Base-by-base conservation (phyloP, 2,888 invertebrate species). In the Nephrocerus scutellatus region DNA sequence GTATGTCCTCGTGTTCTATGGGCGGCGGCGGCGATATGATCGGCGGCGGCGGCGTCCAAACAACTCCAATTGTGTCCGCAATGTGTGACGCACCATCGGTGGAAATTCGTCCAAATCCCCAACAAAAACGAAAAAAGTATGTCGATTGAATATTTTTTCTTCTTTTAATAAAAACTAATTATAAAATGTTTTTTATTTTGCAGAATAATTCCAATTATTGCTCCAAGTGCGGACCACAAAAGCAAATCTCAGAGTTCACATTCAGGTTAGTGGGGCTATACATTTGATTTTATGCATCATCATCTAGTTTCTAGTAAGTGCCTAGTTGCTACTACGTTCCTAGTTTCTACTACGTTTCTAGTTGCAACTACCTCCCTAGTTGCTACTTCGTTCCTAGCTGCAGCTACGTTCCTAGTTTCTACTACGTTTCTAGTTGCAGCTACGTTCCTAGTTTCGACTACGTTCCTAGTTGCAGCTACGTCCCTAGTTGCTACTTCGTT, bases 21-120 rank as follows among this genome's bases (percentile, higher is more conserved):
- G 37, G 28, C 30, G 44, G n/a, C n/a, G n/a, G n/a, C n/a, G n/a
- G n/a, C n/a, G n/a, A n/a, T n/a, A n/a, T n/a, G n/a, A n/a, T n/a
- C n/a, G n/a, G n/a, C n/a, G n/a, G n/a, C n/a, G n/a, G n/a, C n/a
- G n/a, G n/a, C n/a, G n/a, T n/a, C n/a, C n/a, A n/a, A n/a, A n/a
- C n/a, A 43, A 77, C 79, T 19, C 82, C 82, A 29, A 74, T 82
- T 48, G 82, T 82, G 39, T 82, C 82, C 46, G 82, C 82, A 46
- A 79, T 78, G 69, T 75, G 79, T 39, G 79, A 81, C 57, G 78
- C 77, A 53, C 79, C 78, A 55, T 66, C 64, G 15, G 61, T 66
- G 13, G 68, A 68, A 52, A 67, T 68, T 49, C 56, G 58, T 32
- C 62, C 63, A 16, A 60, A 59, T 34, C 54, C 56, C 57, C 68